Percentiles rank a stretch among this genome's conserved stretches.
These are phyloP conservation scores for Scartelaos histophorus DNA, from an alignment of 2,113 vertebrate genomes.

Conservation along the genomic window DNA sequence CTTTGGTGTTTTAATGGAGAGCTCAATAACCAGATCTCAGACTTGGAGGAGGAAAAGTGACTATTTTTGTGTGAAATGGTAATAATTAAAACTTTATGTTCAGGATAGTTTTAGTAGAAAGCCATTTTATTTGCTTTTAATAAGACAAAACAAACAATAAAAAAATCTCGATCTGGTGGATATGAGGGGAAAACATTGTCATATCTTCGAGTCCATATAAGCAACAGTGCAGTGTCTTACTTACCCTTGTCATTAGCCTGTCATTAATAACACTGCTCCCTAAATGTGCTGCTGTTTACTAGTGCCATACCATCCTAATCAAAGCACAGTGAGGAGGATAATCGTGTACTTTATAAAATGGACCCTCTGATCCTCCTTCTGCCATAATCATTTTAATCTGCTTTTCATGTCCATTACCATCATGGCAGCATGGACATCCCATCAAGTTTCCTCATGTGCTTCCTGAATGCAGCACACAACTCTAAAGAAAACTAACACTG, in stretches of 20 bases:
- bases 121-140: no score
- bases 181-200: no score
- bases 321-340: constrained; percentile 50
- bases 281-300: constrained; percentile 9
- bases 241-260: constrained; percentile 22
- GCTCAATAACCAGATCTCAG: no score
- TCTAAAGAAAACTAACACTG: neutral
- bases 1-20: no score
- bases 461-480: neutral
- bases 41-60: no score
- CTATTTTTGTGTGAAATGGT: no score
- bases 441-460: constrained; percentile 16
- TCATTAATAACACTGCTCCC: constrained; percentile 3
- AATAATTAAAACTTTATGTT: no score
- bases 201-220: neutral
- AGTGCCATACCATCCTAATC: constrained; percentile 35
- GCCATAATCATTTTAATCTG: constrained; percentile 73
- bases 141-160: no score
- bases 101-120: no score
- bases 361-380: constrained; percentile 59
- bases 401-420: constrained; percentile 70
- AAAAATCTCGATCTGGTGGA: no score
- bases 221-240: neutral
- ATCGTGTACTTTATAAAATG: constrained; percentile 59
- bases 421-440: constrained; percentile 34